These are phyloP conservation scores for Sphaeridia pumilis DNA, from an alignment of 2,888 invertebrate genomes.

Conservation along the genomic window DNA sequence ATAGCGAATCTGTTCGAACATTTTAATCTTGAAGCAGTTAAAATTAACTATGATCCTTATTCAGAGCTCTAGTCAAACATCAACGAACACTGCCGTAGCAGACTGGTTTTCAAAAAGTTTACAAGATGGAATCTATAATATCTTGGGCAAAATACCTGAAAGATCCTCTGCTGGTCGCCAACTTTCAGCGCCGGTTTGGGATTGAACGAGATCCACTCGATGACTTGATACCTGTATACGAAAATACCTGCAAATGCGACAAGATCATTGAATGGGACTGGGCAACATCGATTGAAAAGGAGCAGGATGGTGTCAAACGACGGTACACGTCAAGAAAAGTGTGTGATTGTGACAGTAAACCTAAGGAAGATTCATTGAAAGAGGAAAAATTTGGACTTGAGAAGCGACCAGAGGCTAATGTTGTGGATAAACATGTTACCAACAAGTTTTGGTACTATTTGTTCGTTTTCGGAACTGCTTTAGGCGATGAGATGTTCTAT, in stretches of 20 bases:
- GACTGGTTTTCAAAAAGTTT: too few relatives aligned
- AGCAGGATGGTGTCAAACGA: background rate
- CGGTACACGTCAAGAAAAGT: background rate
- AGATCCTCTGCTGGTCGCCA: slow-evolving; percentile 61
- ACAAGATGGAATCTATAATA: background rate
- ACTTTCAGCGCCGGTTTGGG: slow-evolving; percentile 68
- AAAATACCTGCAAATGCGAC: background rate
- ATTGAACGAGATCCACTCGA: slow-evolving; percentile 41
- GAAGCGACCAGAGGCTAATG: slow-evolving; percentile 39
- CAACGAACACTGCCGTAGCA: too few relatives aligned
- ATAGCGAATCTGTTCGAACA: too few relatives aligned
- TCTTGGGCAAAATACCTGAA: slow-evolving; percentile 53
- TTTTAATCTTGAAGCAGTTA: too few relatives aligned
- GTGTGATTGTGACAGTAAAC: background rate
- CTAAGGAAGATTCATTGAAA: background rate
- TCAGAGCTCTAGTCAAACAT: too few relatives aligned
- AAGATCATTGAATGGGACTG: background rate
- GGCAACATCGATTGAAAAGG: background rate
- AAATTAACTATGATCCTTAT: too few relatives aligned
- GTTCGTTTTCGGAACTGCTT: slow-evolving; percentile 69
- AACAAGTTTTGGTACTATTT: slow-evolving; percentile 74
- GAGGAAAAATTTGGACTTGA: background rate
- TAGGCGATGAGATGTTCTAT: slow-evolving; percentile 86
- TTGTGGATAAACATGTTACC: slow-evolving; percentile 47
- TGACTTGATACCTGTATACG: background rate